These are phyloP conservation scores for Perognathus longimembris DNA, from an alignment of 2,113 vertebrate species.

Conservation along the genomic window DNA sequence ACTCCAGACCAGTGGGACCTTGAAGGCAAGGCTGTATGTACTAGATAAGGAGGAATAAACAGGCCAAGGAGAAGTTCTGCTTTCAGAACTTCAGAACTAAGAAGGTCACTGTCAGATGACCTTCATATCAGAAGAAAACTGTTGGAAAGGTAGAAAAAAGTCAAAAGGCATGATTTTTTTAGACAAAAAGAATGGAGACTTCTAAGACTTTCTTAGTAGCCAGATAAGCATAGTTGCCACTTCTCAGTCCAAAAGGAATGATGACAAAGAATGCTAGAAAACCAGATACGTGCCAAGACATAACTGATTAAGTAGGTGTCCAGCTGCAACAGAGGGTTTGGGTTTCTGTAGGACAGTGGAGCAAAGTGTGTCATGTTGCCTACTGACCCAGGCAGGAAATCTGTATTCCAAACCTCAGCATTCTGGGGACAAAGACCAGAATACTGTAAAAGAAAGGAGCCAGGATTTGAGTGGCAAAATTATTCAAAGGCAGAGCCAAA, in stretches of 20 bases:
- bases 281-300: not conserved
- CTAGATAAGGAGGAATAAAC: not conserved
- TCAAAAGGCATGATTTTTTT: not conserved
- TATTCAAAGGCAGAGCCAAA: not conserved
- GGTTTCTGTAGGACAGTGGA: not conserved
- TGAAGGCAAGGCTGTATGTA: not conserved
- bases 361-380: not conserved
- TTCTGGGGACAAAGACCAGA: slow-evolving; percentile 33
- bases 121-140: not conserved
- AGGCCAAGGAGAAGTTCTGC: not conserved
- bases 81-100: too few relatives aligned
- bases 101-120: not conserved
- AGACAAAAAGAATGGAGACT: not conserved
- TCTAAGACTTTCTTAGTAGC: slow-evolving; percentile 34
- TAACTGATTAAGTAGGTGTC: not conserved
- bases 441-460: not conserved
- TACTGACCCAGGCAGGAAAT: not conserved
- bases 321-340: not conserved
- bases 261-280: not conserved
- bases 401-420: not conserved
- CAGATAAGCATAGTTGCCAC: not conserved
- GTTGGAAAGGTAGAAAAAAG: not conserved
- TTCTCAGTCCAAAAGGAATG: slow-evolving; percentile 30
- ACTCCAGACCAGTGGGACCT: not conserved
- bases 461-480: not conserved